Evolutionary conservation across 1,140 invertebrate species (phyloP).

Genomic region (Drosophila equinoxialis): DNA sequence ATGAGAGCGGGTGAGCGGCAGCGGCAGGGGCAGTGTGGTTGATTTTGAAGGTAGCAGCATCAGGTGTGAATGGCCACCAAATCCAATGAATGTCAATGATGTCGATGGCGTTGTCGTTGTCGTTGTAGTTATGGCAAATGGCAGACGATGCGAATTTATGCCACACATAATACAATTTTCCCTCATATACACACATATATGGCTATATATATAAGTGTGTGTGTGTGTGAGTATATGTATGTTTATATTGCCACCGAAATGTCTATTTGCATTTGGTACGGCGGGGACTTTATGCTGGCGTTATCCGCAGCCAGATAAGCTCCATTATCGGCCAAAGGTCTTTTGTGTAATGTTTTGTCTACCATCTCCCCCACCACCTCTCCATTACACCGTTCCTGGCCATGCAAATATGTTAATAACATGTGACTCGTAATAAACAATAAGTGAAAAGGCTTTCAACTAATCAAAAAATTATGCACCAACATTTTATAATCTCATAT

Average conservation of each 20-base stretch:
- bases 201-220: conserved; percentile 3
- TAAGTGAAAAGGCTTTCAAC: conserved; percentile 4
- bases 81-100: conserved; percentile 77
- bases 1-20: background rate
- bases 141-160: conserved; percentile 67
- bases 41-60: conserved; percentile 43
- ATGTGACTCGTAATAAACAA: conserved; percentile 15
- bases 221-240: conserved; percentile 16
- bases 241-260: conserved; percentile 32
- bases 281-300: conserved; percentile 44
- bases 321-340: conserved; percentile 60
- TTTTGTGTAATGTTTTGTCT: conserved; percentile 39
- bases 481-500: background rate
- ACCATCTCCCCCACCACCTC: background rate
- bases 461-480: background rate
- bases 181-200: conserved; percentile 10
- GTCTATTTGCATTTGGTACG: conserved; percentile 34
- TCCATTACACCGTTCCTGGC: background rate
- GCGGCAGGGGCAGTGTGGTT: background rate
- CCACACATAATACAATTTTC: conserved; percentile 66
- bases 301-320: conserved; percentile 65
- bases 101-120: conserved; percentile 53
- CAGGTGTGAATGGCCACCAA: conserved; percentile 73
- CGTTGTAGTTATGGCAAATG: conserved; percentile 52
- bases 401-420: conserved; percentile 38